These are phyloP conservation scores for Indri indri DNA, from an alignment of 2,113 vertebrate genomes.

Conservation along the genomic window DNA sequence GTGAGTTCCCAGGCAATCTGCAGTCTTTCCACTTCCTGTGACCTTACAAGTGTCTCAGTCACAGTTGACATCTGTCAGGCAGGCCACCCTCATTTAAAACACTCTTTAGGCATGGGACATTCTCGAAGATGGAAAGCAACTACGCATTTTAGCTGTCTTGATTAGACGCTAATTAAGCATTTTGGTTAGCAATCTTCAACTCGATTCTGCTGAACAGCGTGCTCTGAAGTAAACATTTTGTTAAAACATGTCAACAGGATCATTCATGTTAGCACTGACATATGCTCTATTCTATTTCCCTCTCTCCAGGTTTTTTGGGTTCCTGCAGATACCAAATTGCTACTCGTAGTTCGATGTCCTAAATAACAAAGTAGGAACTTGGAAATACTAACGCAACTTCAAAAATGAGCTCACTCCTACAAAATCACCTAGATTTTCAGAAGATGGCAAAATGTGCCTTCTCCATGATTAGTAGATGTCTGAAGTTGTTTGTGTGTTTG, in stretches of 20 bases:
- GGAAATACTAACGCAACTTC: neutral
- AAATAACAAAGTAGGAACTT: neutral
- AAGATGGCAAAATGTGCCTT: neutral
- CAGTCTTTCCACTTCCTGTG: neutral
- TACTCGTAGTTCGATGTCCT: neutral
- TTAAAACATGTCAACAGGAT: neutral
- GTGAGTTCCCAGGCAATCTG: neutral
- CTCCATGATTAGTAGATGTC: neutral
- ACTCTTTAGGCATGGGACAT: neutral
- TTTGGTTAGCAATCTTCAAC: constrained; percentile 20
- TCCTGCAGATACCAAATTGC: neutral
- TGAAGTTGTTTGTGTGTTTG: neutral
- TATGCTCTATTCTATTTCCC: neutral
- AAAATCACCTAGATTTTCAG: neutral
- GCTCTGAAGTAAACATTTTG: constrained; percentile 9
- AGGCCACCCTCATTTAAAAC: neutral
- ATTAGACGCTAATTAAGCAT: neutral
- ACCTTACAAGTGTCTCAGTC: neutral
- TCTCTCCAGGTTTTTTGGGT: neutral
- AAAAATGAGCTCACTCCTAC: neutral
- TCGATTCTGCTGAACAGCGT: neutral
- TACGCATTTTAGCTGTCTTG: neutral
- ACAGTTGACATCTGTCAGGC: neutral
- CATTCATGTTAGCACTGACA: neutral
- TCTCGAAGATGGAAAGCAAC: neutral